Evolutionary conservation across 1,140 invertebrate species (phyloP), one percentile per base, ranked within the genome.

Genomic region (Neuroterus valhalla): DNA sequence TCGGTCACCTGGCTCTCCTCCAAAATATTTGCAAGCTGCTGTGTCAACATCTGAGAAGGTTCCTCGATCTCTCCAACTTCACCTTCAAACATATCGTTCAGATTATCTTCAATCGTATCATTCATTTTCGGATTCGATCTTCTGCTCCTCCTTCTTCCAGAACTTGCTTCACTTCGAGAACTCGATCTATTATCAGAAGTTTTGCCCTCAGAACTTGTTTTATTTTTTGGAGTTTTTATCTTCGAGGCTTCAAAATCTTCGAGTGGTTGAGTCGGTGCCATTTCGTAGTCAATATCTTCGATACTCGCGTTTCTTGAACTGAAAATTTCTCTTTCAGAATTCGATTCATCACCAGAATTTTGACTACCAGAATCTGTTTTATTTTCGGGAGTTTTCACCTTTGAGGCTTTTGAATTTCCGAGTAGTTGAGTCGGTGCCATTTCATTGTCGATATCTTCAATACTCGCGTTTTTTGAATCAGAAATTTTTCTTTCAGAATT

Each of bases 1-100:
- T 26, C 17, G 21, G 26, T 55, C 3, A 12, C 21, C 52, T 55
- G 52, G 21, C 23, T 62, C 23, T 26, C 55, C 8, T 76, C 71
- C 8, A 77, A 19, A 31, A 71, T 66, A 71, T 26, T 44, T 1
- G 66, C 12, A 31, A 77, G 50, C 38, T 77, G 75, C 43, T 77
- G 75, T 1, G 75, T 77, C 31, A 70, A 19, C 75, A 77, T 77
- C 10, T 72, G 75, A 12, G 66, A 67, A 68, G 50, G 72, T 2
- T 23, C 55, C 4, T 55, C 48, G 0, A 70, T 38, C 15, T 48
- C 38, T 3, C 17, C 44, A 21, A 11, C 42, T 17, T 70, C 66
- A 42, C 71, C 72, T 0, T 70, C 76, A 12, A 74, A 74, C 55
- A 77, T 43, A 17, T 48, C 43, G 3, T 55, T 66, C 71, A 77